Conservation (phyloP, 2,888 invertebrate genomes). For the Pyrocoelia pectoralis region DNA sequence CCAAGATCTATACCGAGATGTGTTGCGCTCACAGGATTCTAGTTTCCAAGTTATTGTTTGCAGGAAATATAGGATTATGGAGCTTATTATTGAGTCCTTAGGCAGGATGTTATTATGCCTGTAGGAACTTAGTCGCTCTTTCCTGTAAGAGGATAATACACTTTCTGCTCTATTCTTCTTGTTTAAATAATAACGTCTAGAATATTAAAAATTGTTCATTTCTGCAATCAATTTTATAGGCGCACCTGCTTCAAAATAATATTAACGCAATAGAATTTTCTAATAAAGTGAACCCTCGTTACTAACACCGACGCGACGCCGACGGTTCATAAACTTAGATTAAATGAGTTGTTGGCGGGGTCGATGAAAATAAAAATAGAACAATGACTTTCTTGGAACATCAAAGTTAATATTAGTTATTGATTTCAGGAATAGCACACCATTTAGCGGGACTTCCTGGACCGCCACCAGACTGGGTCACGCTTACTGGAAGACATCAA, state of each 20-base stretch:
- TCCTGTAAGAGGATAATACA: constrained; percentile 39
- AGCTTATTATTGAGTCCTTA: constrained; percentile 51
- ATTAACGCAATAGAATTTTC: too few relatives aligned
- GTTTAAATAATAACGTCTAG: neutral
- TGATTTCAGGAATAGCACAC: constrained; percentile 74
- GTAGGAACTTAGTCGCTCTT: constrained; percentile 38
- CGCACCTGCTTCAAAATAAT: neutral
- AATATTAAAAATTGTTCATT: neutral
- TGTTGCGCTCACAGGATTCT: constrained; percentile 37
- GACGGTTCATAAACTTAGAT: neutral
- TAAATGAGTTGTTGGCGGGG: neutral
- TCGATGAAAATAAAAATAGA: neutral
- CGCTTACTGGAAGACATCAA: constrained; percentile 59
- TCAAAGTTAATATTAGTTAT: constrained; percentile 5
- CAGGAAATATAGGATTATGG: constrained; percentile 55
- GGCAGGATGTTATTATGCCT: constrained; percentile 45
- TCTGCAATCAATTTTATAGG: neutral
- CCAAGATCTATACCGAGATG: constrained; percentile 56
- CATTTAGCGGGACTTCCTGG: constrained; percentile 76
- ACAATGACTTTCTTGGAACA: neutral
- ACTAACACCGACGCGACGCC: neutral
- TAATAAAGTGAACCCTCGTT: constrained; percentile 7
- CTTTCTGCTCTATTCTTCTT: neutral
- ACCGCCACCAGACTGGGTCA: constrained; percentile 70
- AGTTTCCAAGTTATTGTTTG: constrained; percentile 52